Evolutionary conservation across 2,113 vertebrate genomes (phyloP).

Genomic region (Phyllostomus hastatus): DNA sequence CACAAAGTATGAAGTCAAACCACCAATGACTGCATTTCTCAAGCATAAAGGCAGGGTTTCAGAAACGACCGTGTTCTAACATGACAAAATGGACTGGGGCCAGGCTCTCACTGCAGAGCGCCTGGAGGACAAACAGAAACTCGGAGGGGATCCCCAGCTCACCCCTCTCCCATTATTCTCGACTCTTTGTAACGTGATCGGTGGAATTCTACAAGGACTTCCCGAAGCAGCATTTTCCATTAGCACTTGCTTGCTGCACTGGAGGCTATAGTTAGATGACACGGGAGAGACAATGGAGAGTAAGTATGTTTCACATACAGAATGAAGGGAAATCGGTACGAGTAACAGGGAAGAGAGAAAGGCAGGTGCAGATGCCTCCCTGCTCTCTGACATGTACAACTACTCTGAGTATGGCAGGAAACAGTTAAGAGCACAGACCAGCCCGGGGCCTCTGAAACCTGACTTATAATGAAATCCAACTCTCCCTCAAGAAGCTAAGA

Average conservation of each 20-base stretch:
- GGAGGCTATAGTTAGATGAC: background rate
- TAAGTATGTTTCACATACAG: background rate
- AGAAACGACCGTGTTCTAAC: background rate
- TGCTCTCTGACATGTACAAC: background rate
- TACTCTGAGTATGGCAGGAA: background rate
- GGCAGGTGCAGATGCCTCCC: background rate
- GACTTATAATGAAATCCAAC: background rate
- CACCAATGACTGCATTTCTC: background rate
- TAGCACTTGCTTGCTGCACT: background rate
- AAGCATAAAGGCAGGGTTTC: constrained; percentile 1
- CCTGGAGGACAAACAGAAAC: constrained; percentile 1
- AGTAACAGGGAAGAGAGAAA: background rate
- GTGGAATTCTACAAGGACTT: background rate
- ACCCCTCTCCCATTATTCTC: background rate
- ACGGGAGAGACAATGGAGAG: background rate
- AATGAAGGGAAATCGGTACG: background rate
- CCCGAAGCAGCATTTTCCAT: background rate
- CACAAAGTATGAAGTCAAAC: constrained; percentile 26
- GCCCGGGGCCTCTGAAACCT: background rate
- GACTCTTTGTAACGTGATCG: background rate
- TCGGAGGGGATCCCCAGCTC: background rate
- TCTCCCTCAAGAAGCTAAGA: background rate
- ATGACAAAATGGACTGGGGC: background rate
- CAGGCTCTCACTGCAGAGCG: constrained; percentile 8
- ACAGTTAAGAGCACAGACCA: background rate